Evolutionary conservation across 2,797 vertebrate species (phyloP).

Genomic region (Antrozous pallidus): DNA sequence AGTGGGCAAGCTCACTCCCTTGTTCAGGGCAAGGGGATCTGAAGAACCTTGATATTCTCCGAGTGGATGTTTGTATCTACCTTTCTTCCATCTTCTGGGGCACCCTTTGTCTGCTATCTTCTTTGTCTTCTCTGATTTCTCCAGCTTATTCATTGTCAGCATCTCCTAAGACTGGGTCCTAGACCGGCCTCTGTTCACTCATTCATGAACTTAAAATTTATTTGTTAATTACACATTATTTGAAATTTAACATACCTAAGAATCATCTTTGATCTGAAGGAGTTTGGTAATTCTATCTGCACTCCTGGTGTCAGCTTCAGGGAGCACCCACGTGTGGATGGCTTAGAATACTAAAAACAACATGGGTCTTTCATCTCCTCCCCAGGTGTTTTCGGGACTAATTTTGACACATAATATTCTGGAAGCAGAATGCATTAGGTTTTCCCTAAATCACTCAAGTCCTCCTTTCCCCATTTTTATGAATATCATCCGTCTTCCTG

Average conservation of each 20-base stretch:
- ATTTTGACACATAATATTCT: constrained; percentile 4
- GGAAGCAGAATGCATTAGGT: neutral
- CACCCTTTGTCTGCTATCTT: neutral
- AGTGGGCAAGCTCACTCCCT: neutral
- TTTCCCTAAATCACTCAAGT: neutral
- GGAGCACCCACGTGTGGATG: neutral
- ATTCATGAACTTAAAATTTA: neutral
- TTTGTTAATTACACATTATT: neutral
- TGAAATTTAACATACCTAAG: neutral
- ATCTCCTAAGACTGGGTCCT: neutral
- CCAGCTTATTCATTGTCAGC: neutral
- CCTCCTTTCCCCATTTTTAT: constrained; percentile 24
- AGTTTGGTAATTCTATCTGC: neutral
- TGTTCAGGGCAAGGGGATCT: neutral
- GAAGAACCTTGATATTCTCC: neutral
- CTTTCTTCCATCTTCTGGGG: neutral
- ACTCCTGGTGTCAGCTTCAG: neutral
- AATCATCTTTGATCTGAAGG: neutral
- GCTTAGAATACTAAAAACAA: neutral
- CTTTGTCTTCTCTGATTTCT: neutral
- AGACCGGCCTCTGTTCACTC: neutral
- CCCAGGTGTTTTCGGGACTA: neutral
- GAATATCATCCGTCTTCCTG: neutral
- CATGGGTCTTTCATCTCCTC: neutral
- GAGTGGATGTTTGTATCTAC: neutral